These are phyloP conservation scores for Hippocampus zosterae DNA, from an alignment of 2,113 vertebrate species.

Conservation along the genomic window DNA sequence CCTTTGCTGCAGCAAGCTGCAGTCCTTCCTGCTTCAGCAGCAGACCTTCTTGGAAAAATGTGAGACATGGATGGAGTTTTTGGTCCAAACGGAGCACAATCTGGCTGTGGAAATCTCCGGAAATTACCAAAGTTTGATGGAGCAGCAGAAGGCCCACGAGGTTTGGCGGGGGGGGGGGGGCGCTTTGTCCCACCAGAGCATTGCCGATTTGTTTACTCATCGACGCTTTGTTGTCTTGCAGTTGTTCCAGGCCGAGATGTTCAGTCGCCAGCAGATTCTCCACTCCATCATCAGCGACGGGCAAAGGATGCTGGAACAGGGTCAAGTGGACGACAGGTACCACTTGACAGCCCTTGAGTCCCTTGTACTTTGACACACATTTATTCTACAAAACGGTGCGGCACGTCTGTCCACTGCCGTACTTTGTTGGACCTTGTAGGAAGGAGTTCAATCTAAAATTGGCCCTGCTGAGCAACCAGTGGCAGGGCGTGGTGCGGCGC, in stretches of 20 bases:
- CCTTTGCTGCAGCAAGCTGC: conserved; percentile 81
- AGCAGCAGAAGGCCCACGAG: conserved; percentile 94
- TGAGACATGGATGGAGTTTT: conserved; percentile 97
- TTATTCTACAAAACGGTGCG: no score
- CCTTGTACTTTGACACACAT: not conserved
- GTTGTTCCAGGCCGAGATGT: conserved; percentile 99
- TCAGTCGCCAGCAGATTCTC: conserved; percentile 96
- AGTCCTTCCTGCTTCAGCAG: conserved; percentile 91
- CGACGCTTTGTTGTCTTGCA: conserved; percentile 43
- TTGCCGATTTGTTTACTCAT: no score
- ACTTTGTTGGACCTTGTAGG: conserved; percentile 55
- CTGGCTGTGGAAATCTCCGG: conserved; percentile 91
- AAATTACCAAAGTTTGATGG: conserved; percentile 87
- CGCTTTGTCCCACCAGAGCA: not conserved
- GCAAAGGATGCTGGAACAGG: conserved; percentile 92
- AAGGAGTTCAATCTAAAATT: conserved; percentile 92
- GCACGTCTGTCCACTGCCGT: no score
- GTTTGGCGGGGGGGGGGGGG: conserved; percentile 46
- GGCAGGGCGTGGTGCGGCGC: conserved; percentile 94
- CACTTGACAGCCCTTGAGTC: not conserved
- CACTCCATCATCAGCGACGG: conserved; percentile 95
- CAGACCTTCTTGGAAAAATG: conserved; percentile 98
- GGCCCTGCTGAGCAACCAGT: conserved; percentile 89
- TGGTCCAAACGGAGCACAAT: conserved; percentile 91
- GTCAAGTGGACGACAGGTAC: conserved; percentile 96